Base-by-base conservation (phyloP, 2,113 vertebrate species). In the Myiagra hebetior region DNA sequence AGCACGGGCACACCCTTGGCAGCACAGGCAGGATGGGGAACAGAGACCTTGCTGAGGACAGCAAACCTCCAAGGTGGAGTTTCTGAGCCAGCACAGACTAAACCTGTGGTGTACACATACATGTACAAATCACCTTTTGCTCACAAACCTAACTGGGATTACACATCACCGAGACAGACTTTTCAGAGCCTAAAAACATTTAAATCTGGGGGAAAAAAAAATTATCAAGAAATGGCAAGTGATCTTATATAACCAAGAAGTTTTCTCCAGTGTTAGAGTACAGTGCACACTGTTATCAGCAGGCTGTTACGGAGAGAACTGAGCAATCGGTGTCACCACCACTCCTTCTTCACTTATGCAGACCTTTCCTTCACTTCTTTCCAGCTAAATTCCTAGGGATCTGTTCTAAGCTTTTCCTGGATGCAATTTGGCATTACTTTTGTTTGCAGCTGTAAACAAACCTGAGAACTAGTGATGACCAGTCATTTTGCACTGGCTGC, bases 41-140 rank as follows among this genome's bases (percentile, higher is more conserved):
- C 33, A 56, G 30, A 52, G n/a, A 17, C 6, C 0, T 9, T 55
- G 19, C 27, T 84, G 80, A n/a, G 23, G 20, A 26, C 31, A 70
- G 35, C 28, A 77, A 85, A 72, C 8, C 1, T 0, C 22, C 52
- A 46, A 33, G 41, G n/a, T 0, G 0, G 13, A 11, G 63, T 20
- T 67, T 47, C 20, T 77, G 41, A 50, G 31, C 64, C 20, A 87
- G 46, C 26, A 31, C 50, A 76, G 49, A 39, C 59, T 63, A 67
- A 90, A 31, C 26, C 7, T 17, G 44, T 49, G 35, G 20, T 47
- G 17, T 16, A 33, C 30, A 44, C 24, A 13, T 1, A 31, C 8
- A 12, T 0, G 0, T 10, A 72, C 9, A 62, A 33, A 33, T 10
- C 27, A 23, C 28, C 15, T 47, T 50, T 39, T 47, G 52, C 33